Percentiles rank a stretch among this genome's conserved stretches.
Evolutionary conservation across 2,797 vertebrate genomes (phyloP).

Genomic region (Karalla daura): DNA sequence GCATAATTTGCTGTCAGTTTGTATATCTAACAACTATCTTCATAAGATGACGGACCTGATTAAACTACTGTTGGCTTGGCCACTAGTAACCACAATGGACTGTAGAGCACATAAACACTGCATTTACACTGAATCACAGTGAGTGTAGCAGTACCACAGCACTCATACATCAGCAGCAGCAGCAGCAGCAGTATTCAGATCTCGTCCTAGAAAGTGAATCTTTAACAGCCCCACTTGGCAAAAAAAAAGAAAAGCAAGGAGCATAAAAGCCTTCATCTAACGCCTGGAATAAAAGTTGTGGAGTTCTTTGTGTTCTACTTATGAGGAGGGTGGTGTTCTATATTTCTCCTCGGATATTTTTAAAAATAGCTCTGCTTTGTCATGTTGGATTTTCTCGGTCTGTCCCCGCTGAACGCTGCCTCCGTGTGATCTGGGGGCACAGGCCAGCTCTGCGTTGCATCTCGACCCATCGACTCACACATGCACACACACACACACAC

Average conservation of each 20-base stretch:
- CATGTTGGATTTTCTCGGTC: slow-evolving; percentile 41
- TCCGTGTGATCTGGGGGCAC: slow-evolving; percentile 20
- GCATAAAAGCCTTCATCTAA: slow-evolving; percentile 19
- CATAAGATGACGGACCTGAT: too few relatives aligned
- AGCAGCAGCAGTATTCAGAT: slow-evolving; percentile 38
- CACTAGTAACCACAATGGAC: too few relatives aligned
- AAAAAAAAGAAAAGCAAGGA: slow-evolving; percentile 7
- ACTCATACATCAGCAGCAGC: slow-evolving; percentile 25
- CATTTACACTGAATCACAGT: slow-evolving; percentile 3
- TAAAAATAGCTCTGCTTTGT: slow-evolving; percentile 67
- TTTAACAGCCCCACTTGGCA: slow-evolving; percentile 35
- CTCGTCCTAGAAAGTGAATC: slow-evolving; percentile 35
- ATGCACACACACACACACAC: slow-evolving; percentile 7
- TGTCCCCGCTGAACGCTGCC: slow-evolving; percentile 8
- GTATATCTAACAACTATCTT: too few relatives aligned
- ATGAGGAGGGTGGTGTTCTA: slow-evolving; percentile 4
- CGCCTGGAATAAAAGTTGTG: slow-evolving; percentile 30
- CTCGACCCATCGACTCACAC: slow-evolving; percentile 37
- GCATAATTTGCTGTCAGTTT: too few relatives aligned
- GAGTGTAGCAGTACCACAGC: slow-evolving; percentile 2
- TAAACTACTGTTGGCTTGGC: too few relatives aligned
- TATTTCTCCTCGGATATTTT: slow-evolving; percentile 15
- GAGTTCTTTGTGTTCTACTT: slow-evolving; percentile 43
- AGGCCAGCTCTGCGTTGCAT: slow-evolving; percentile 15
- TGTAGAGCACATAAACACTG: not conserved